phyloP scores from a whole-genome alignment of 2,113 vertebrate species.

The Hypocryptadius cinnamomeus region DNA sequence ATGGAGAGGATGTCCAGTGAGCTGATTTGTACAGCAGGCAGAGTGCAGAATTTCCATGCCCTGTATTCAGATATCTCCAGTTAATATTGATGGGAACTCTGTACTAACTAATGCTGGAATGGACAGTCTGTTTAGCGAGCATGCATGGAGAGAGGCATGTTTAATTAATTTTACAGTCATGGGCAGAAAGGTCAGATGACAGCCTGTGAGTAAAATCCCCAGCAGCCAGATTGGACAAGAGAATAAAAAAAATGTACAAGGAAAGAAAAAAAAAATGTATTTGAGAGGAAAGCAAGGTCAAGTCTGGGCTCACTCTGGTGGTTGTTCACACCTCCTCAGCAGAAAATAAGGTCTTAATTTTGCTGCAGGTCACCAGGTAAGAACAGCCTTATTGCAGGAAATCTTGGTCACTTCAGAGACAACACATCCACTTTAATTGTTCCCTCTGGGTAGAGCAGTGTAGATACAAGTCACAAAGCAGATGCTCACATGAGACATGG shows the following conservation, averaged over 20 bases:
- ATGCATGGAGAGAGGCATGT: not conserved
- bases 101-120: not conserved
- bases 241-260: not conserved
- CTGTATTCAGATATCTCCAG: not conserved
- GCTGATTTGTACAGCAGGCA: not conserved
- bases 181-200: constrained; percentile 1
- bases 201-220: not conserved
- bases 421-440: not conserved
- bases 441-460: not conserved
- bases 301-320: not conserved
- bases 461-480: not conserved
- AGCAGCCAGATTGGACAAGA: not conserved
- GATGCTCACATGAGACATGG: not conserved
- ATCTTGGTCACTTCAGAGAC: not conserved
- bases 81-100: not conserved
- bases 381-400: not conserved
- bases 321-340: not conserved
- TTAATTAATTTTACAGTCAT: not conserved
- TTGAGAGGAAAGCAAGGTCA: not conserved
- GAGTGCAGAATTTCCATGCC: not conserved
- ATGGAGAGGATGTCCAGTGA: not conserved
- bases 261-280: no score
- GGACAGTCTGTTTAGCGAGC: not conserved
- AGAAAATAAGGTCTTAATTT: not conserved
- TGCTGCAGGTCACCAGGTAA: not conserved